phyloP scores from a whole-genome alignment of 2,113 vertebrate species.

The Crocuta crocuta region DNA sequence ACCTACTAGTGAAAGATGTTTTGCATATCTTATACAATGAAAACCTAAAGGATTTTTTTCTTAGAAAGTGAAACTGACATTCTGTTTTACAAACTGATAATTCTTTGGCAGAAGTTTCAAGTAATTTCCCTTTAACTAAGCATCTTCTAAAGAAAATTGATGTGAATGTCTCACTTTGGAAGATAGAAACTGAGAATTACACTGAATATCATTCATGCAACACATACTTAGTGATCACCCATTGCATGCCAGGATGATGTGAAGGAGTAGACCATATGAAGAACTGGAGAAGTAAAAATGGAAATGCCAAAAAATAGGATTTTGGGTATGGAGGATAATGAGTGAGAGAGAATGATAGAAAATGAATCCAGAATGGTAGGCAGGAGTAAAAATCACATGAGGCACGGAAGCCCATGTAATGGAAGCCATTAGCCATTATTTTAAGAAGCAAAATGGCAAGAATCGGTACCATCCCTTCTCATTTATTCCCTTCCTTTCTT shows the following conservation, averaged over 20 bases:
- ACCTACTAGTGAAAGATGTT: neutral
- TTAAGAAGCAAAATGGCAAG: neutral
- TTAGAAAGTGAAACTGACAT: neutral
- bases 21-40: neutral
- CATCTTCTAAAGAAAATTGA: neutral
- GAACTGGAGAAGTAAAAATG: neutral
- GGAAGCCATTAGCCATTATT: neutral
- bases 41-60: neutral
- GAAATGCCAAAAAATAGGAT: neutral
- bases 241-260: neutral
- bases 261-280: neutral
- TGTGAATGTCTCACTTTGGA: neutral
- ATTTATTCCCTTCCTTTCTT: neutral
- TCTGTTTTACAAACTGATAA: neutral
- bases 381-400: neutral
- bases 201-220: neutral
- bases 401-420: too few species aligned
- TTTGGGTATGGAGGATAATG: neutral
- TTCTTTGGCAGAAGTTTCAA: neutral
- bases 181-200: constrained; percentile 7
- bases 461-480: neutral
- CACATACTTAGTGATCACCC: neutral
- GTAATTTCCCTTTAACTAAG: neutral
- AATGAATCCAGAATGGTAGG: neutral
- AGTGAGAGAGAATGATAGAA: neutral